phyloP scores from a whole-genome alignment of 1,140 invertebrate genomes.

The Schlechtendalia chinensis region DNA sequence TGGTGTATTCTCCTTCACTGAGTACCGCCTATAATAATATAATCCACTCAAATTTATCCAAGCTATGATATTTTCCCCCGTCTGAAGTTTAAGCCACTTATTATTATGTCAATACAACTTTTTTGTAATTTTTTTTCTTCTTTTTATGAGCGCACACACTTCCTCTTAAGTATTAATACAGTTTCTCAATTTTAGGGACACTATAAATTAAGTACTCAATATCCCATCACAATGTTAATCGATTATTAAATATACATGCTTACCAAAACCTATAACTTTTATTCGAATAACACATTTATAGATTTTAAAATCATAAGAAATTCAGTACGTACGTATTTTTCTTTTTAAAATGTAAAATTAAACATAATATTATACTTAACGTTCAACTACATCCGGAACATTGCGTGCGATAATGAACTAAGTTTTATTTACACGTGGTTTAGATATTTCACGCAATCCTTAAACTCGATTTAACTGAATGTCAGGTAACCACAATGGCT shows the following conservation, averaged over 20 bases:
- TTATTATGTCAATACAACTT: neutral
- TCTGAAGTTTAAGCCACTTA: neutral
- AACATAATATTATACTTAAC: no score
- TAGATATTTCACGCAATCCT: neutral
- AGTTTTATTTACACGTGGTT: no score
- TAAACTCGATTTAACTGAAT: neutral
- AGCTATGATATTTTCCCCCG: slow-evolving; percentile 1
- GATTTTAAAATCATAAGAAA: no score
- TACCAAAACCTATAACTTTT: no score
- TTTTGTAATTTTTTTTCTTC: slow-evolving; percentile 4
- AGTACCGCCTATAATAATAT: neutral
- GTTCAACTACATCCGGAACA: no score
- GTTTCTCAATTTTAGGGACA: neutral
- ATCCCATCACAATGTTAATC: neutral
- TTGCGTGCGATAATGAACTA: no score
- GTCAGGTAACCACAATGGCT: neutral
- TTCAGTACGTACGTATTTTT: no score
- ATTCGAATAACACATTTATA: no score
- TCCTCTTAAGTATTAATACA: neutral
- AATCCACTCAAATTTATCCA: neutral
- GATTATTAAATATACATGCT: no score
- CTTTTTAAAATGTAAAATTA: no score
- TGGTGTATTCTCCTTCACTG: neutral
- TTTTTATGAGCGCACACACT: neutral
- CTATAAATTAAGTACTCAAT: neutral